These are phyloP conservation scores for Mamestra configurata DNA, from an alignment of 1,140 invertebrate genomes.

Conservation along the genomic window DNA sequence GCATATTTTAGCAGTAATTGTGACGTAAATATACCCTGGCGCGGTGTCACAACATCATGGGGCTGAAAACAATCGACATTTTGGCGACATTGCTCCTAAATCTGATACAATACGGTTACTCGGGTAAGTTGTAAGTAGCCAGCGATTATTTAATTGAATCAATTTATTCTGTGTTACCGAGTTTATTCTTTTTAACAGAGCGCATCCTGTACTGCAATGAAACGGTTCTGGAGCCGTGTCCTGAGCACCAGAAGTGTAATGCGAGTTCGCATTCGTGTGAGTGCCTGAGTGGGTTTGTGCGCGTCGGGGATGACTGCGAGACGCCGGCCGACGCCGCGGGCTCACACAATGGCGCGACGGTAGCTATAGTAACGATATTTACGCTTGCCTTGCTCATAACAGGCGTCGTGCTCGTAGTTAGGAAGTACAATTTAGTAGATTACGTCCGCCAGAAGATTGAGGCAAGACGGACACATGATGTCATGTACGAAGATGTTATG, in stretches of 20 bases:
- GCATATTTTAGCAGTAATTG: conserved; percentile 65
- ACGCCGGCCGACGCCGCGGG: conserved; percentile 53
- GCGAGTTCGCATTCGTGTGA: conserved; percentile 66
- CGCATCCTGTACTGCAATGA: conserved; percentile 83
- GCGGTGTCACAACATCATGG: conserved; percentile 64
- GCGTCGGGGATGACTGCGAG: conserved; percentile 69
- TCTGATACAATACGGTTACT: conserved; percentile 71
- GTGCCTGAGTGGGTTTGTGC: conserved; percentile 71
- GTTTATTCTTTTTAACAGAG: conserved; percentile 86
- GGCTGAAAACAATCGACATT: conserved; percentile 69
- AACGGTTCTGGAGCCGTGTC: conserved; percentile 65
- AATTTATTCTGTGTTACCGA: conserved; percentile 79
- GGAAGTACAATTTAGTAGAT: conserved; percentile 84
- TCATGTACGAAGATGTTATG: conserved; percentile 88
- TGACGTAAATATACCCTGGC: conserved; percentile 70
- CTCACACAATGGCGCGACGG: conserved; percentile 66
- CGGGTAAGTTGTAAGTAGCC: conserved; percentile 75
- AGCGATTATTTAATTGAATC: conserved; percentile 87
- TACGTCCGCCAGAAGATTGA: conserved; percentile 83
- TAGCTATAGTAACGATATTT: conserved; percentile 77
- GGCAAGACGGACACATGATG: conserved; percentile 73
- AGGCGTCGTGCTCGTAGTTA: conserved; percentile 81
- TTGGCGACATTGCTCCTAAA: conserved; percentile 71
- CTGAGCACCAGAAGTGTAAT: conserved; percentile 73
- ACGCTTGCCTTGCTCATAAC: conserved; percentile 77